Base-by-base conservation (phyloP, 2,797 vertebrate species). In the Cygnus olor region DNA sequence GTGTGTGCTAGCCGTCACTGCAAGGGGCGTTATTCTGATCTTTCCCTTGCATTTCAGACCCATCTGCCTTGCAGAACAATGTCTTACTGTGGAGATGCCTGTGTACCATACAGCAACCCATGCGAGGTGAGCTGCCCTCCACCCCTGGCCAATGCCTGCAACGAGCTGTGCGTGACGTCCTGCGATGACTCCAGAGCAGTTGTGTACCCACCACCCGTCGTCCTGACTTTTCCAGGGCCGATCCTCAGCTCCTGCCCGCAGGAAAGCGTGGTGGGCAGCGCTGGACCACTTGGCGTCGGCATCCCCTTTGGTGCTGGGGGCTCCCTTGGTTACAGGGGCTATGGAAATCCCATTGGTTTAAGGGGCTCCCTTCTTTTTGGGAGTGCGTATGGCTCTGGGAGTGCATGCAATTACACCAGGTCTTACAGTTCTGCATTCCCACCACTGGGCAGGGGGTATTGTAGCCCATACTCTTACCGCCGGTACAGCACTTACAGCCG, bases 61-160 rank as follows among this genome's bases (percentile, higher is more conserved):
- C 8, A 15, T 30, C 20, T 4, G 10, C 60, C 32, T 14, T 18
- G 45, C 79, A 19, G 40, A 49, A 14, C 1, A 1, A 92, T 84
- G 79, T 72, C 74, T 22, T 36, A 47, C 90, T 57, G 69, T 2
- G 12, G 53, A 12, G 83, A 92, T 27, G 53, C 68, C 11, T 84
- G 74, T 45, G 0, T 61, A 8, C 87, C 69, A 1, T 58, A 5
- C 51, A 8, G 64, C 54, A n/a, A 1, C 51, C n/a, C 53, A 0
- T 54, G 60, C 1, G 40, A 83, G 2, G 5, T 49, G 11, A n/a
- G 66, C 47, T 79, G 47, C 42, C 73, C 79, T 10, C 66, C 60
- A 27, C 65, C 84, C 45, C n/a, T 47, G 34, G 38, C 73, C 56
- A 54, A 51, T 1, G 2, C 79, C 47, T 49, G 60, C 40, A 88